Base-by-base conservation (phyloP, 2,888 invertebrate species). In the Acleris emargana region DNA sequence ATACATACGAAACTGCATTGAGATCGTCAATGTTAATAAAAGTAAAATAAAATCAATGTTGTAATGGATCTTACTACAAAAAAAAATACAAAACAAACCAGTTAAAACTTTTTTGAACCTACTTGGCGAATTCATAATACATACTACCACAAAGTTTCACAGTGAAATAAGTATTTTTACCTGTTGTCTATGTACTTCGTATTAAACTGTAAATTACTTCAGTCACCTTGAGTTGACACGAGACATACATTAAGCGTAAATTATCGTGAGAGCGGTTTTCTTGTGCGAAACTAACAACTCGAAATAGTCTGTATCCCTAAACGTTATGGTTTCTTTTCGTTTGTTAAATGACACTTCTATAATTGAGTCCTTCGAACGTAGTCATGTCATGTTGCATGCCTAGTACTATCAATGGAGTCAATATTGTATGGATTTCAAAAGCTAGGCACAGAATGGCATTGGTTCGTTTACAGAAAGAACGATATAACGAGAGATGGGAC, bases 141-240 rank as follows among this genome's bases (percentile, higher is more conserved):
- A 3, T 5, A 3, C 6, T 28, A 22, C 2, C 22, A 6, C 25
- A 7, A 25, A 25, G 25, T 25, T 25, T 45, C 17, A n/a, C 45
- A n/a, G 16, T 45, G 45, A 17, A 16, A 45, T 1, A 45, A 17
- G 45, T 45, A 45, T 17, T n/a, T 45, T 6, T 45, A 45, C 45
- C 45, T 45, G 45, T 18, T 7, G 6, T 18, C 2, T 20, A 49
- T 6, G 9, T 20, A 60, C 60, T 60, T 11, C 52, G 60, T 16
- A 60, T 43, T 22, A 16, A 45, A n/a, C 49, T 49, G 9, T 49
- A 20, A 57, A 57, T 62, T 52, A 52, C 18, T 58, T 18, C 28
- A 43, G 47, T 58, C 52, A 63, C 63, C 58, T 63, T 58, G 58
- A 38, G 32, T 58, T 52, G 62, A 45, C 52, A 47, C 52, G 38